Conservation (phyloP, 2,113 vertebrate species). For the Menura novaehollandiae region DNA sequence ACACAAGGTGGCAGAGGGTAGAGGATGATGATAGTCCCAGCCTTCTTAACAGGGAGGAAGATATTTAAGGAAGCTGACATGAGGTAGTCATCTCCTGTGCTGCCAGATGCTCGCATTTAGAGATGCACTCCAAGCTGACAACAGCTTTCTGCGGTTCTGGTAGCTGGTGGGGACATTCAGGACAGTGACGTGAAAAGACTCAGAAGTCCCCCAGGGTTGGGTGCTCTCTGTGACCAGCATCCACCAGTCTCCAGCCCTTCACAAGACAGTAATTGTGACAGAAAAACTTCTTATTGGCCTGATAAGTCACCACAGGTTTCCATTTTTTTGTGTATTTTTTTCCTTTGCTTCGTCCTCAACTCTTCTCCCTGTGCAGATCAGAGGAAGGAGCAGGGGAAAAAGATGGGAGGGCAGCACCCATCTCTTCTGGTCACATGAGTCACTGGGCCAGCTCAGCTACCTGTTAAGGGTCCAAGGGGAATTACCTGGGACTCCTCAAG, state of each 20-base stretch:
- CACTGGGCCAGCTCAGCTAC: not conserved
- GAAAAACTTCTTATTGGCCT: not conserved
- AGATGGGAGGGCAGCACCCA: not conserved
- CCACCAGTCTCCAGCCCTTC: not conserved
- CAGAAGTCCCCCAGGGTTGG: not conserved
- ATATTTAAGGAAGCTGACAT: not conserved
- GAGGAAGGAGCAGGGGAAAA: not conserved
- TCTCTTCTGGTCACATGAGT: not conserved
- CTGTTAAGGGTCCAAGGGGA: accelerated
- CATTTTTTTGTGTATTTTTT: not conserved
- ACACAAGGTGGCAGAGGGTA: not conserved
- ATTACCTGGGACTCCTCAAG: not conserved
- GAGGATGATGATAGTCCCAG: not conserved
- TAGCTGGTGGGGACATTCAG: accelerated
- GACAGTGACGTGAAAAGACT: not conserved
- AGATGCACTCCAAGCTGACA: accelerated
- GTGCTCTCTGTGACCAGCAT: accelerated
- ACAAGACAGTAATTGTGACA: accelerated
- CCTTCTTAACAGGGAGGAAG: accelerated
- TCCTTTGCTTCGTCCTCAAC: not conserved
- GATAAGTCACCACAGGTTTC: not conserved
- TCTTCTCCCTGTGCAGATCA: not conserved
- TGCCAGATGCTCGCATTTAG: accelerated
- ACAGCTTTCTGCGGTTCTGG: accelerated
- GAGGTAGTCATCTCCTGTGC: not conserved